These are phyloP conservation scores for Myxocyprinus asiaticus DNA, from an alignment of 2,113 vertebrate genomes.

Conservation along the genomic window DNA sequence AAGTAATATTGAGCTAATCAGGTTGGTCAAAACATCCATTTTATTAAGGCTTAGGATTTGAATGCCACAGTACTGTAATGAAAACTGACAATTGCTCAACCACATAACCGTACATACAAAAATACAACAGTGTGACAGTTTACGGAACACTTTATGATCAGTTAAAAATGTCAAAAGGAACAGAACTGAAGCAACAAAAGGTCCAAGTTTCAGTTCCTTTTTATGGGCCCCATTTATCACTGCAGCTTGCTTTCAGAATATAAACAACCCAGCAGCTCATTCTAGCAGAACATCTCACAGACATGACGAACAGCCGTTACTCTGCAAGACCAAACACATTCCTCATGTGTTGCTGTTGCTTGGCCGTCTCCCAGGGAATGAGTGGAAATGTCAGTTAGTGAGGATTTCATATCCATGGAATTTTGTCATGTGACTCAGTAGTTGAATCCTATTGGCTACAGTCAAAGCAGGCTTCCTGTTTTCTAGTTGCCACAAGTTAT, in stretches of 20 bases:
- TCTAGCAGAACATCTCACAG: neutral
- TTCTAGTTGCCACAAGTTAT: neutral
- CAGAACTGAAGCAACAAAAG: neutral
- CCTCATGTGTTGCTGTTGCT: slow-evolving; percentile 38
- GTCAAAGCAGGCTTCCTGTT: slow-evolving; percentile 20
- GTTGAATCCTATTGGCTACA: slow-evolving; percentile 49
- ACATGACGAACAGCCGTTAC: slow-evolving; percentile 53
- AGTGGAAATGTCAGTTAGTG: slow-evolving; percentile 64
- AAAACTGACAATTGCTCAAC: neutral
- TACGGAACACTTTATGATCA: too few relatives aligned
- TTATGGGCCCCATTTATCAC: neutral
- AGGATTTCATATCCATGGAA: slow-evolving; percentile 60
- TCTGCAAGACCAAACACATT: slow-evolving; percentile 62
- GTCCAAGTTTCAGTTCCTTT: slow-evolving; percentile 20
- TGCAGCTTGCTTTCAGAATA: neutral
- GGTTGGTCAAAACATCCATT: neutral
- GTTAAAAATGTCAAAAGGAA: too few relatives aligned
- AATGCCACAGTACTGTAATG: neutral
- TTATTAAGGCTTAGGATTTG: neutral
- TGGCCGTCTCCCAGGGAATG: slow-evolving; percentile 26
- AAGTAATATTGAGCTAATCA: slow-evolving; percentile 12
- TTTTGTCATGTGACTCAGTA: slow-evolving; percentile 54
- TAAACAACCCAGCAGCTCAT: neutral
- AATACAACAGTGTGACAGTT: neutral
- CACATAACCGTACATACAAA: neutral